Percentiles rank a stretch among this genome's conserved stretches.
These are phyloP conservation scores for Ametastegia equiseti DNA, from an alignment of 2,888 invertebrate genomes.

Conservation along the genomic window DNA sequence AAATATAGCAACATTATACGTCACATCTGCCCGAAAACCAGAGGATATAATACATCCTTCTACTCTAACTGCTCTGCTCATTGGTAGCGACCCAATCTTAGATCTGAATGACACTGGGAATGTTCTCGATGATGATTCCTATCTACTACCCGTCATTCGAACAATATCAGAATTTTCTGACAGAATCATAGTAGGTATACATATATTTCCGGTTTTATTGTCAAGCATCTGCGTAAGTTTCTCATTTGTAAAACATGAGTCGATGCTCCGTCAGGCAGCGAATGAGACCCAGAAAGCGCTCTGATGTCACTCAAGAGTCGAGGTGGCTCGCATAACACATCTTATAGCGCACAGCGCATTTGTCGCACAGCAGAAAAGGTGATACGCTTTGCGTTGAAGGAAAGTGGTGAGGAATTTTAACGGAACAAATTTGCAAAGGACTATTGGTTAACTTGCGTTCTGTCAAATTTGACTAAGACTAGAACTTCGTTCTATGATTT, in stretches of 20 bases:
- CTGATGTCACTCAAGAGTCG: slow-evolving; percentile 22
- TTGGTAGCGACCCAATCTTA: slow-evolving; percentile 11
- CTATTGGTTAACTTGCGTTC: neutral
- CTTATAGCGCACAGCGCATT: neutral
- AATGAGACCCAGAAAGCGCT: neutral
- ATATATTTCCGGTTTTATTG: slow-evolving; percentile 16
- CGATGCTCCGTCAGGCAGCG: slow-evolving; percentile 6
- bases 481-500: neutral
- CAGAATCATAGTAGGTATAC: neutral
- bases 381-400: slow-evolving; percentile 24
- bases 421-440: slow-evolving; percentile 2
- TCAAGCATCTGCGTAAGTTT: neutral
- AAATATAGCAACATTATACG: slow-evolving; percentile 19
- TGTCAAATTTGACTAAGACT: slow-evolving; percentile 9
- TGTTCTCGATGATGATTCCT: slow-evolving; percentile 13
- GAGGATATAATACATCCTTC: slow-evolving; percentile 26
- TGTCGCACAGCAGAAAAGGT: slow-evolving; percentile 4
- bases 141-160: neutral
- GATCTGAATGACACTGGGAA: neutral
- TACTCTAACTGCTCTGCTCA: slow-evolving; percentile 6
- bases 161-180: slow-evolving; percentile 11
- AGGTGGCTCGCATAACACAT: slow-evolving; percentile 18
- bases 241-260: neutral
- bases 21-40: neutral
- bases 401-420: slow-evolving; percentile 12